Percentiles rank a stretch among this genome's conserved stretches.
These are phyloP conservation scores for Pyrocoelia pectoralis DNA, from an alignment of 2,888 invertebrate genomes.

Conservation along the genomic window DNA sequence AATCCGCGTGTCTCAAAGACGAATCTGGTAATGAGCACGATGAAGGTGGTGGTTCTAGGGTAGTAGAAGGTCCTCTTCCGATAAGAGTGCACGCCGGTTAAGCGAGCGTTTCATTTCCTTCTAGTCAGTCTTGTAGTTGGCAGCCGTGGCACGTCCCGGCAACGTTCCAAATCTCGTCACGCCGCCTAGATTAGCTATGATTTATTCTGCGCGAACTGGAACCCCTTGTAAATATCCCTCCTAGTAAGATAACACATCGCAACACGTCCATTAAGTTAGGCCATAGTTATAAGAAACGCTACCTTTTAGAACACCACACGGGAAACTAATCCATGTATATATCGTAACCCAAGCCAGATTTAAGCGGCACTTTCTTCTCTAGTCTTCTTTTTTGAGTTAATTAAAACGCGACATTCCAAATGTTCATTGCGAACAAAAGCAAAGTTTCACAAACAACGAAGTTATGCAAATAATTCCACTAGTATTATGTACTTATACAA, in stretches of 20 bases:
- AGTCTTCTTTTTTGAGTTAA: conserved; percentile 44
- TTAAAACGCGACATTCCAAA: conserved; percentile 49
- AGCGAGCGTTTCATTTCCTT: conserved; percentile 22
- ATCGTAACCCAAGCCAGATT: conserved; percentile 44
- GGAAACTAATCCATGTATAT: conserved; percentile 41
- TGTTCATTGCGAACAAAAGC: conserved; percentile 55
- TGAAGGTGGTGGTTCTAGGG: conserved; percentile 30
- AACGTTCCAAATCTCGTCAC: conserved; percentile 49
- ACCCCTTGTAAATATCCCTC: conserved; percentile 58
- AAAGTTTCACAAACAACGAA: conserved; percentile 62
- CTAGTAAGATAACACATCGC: conserved; percentile 58
- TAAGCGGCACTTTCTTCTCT: conserved; percentile 48
- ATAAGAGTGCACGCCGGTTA: conserved; percentile 33
- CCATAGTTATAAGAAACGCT: conserved; percentile 44
- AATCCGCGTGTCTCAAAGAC: conserved; percentile 77
- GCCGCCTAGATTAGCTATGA: conserved; percentile 55
- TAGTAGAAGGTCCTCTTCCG: conserved; percentile 25
- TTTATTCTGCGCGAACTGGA: conserved; percentile 57
- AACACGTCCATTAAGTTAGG: conserved; percentile 62
- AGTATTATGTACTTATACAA: conserved; percentile 37
- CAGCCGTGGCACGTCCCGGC: conserved; percentile 52
- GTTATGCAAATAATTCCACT: conserved; percentile 53
- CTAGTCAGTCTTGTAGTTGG: conserved; percentile 43
- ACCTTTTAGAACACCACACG: conserved; percentile 56
- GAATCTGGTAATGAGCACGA: conserved; percentile 30